These are phyloP conservation scores for Propithecus perrieri DNA, from an alignment of 2,797 vertebrate species.

Conservation along the genomic window DNA sequence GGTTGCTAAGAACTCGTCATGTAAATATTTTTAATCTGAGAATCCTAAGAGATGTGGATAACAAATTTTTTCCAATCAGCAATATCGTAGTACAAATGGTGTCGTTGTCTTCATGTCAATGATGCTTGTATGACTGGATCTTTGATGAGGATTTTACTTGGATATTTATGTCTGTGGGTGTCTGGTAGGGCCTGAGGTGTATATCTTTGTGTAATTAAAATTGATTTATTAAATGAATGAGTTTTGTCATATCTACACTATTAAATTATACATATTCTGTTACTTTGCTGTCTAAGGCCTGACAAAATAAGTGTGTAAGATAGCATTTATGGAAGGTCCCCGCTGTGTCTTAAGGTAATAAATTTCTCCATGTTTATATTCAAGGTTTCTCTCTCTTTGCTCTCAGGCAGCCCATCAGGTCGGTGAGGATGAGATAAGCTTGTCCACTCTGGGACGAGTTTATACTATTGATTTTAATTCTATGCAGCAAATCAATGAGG, in stretches of 20 bases:
- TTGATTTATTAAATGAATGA: conserved; percentile 33
- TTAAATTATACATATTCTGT: conserved; percentile 27
- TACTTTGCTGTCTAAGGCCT: conserved; percentile 26
- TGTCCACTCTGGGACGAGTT: conserved; percentile 98
- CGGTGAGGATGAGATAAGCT: conserved; percentile 99
- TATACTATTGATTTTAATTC: conserved; percentile 99
- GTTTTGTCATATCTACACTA: neutral
- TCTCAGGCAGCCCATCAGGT: conserved; percentile 99
- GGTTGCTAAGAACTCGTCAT: neutral
- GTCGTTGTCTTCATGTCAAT: conserved; percentile 32
- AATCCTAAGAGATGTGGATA: conserved; percentile 10
- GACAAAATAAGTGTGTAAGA: conserved; percentile 37
- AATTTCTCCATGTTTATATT: conserved; percentile 80
- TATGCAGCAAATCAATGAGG: conserved; percentile 99
- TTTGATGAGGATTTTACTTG: conserved; percentile 43
- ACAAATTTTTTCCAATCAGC: conserved; percentile 17
- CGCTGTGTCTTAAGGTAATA: conserved; percentile 60
- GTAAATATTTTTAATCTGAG: conserved; percentile 9
- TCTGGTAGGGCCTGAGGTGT: neutral
- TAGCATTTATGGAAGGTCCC: conserved; percentile 60
- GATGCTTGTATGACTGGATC: neutral
- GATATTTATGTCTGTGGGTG: conserved; percentile 2
- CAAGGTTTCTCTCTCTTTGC: conserved; percentile 82
- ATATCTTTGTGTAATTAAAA: conserved; percentile 24
- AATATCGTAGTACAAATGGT: neutral